Conservation (phyloP, 2,888 invertebrate species). For the Agrilus cyanescens region DNA sequence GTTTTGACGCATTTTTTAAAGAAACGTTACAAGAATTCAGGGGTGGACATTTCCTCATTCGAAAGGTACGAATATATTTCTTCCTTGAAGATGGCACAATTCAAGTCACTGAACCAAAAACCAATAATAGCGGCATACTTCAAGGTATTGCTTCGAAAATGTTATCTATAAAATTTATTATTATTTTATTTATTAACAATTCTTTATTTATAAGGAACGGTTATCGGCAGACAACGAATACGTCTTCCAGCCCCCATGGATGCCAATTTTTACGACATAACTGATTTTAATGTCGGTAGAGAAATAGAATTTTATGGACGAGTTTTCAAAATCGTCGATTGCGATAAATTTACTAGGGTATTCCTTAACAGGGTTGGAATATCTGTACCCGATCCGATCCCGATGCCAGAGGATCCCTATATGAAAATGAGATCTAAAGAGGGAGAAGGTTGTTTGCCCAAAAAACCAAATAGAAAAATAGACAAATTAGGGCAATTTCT, state of each 20-base stretch:
- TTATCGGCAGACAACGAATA: slow-evolving; percentile 74
- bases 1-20: slow-evolving; percentile 69
- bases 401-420: slow-evolving; percentile 44
- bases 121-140: slow-evolving; percentile 72
- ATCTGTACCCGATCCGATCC: slow-evolving; percentile 59
- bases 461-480: slow-evolving; percentile 44
- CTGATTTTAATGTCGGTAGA: slow-evolving; percentile 76
- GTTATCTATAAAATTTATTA: too few species aligned
- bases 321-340: slow-evolving; percentile 67
- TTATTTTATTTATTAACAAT: not conserved
- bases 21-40: slow-evolving; percentile 67
- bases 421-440: slow-evolving; percentile 34
- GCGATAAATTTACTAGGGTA: slow-evolving; percentile 76
- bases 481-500: slow-evolving; percentile 70
- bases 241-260: slow-evolving; percentile 62
- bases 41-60: slow-evolving; percentile 53
- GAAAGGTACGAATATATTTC: slow-evolving; percentile 73
- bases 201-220: slow-evolving; percentile 46
- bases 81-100: slow-evolving; percentile 88
- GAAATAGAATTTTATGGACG: slow-evolving; percentile 73
- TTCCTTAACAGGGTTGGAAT: slow-evolving; percentile 80
- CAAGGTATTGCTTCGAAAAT: slow-evolving; percentile 48
- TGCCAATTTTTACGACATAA: slow-evolving; percentile 66
- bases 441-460: slow-evolving; percentile 30
- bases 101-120: slow-evolving; percentile 71